These are phyloP conservation scores for Zalophus californianus DNA, from an alignment of 2,797 vertebrate species.

Conservation along the genomic window DNA sequence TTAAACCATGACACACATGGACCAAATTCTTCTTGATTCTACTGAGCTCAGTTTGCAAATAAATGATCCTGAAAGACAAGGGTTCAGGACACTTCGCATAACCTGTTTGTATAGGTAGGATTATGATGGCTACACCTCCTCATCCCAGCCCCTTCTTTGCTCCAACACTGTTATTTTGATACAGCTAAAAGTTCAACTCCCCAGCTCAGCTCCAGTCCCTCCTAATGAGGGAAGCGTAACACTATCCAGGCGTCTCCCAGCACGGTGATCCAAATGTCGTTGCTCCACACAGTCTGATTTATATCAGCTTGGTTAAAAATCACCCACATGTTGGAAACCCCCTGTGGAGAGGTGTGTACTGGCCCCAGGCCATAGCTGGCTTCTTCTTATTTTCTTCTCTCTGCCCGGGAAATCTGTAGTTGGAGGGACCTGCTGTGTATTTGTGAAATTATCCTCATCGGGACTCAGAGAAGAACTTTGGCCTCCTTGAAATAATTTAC, in stretches of 20 bases:
- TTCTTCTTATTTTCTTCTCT: slow-evolving; percentile 71
- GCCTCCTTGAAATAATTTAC: slow-evolving; percentile 80
- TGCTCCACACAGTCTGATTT: slow-evolving; percentile 84
- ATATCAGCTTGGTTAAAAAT: slow-evolving; percentile 86
- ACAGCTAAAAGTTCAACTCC: slow-evolving; percentile 86
- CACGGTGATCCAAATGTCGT: slow-evolving; percentile 79
- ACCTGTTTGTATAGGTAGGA: slow-evolving; percentile 79
- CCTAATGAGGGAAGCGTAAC: slow-evolving; percentile 87
- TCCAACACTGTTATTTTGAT: slow-evolving; percentile 88
- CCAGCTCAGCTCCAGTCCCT: slow-evolving; percentile 81
- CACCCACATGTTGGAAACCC: slow-evolving; percentile 83
- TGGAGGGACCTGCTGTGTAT: slow-evolving; percentile 53
- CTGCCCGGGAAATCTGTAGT: slow-evolving; percentile 46
- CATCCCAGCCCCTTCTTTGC: slow-evolving; percentile 75
- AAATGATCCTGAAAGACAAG: slow-evolving; percentile 81
- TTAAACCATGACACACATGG: slow-evolving; percentile 69
- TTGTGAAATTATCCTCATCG: slow-evolving; percentile 78
- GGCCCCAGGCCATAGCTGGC: slow-evolving; percentile 62
- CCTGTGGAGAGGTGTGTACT: slow-evolving; percentile 76
- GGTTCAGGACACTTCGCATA: slow-evolving; percentile 81
- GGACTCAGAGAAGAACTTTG: slow-evolving; percentile 75
- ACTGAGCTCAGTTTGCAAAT: slow-evolving; percentile 78
- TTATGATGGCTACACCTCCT: slow-evolving; percentile 80
- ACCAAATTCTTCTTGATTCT: slow-evolving; percentile 75
- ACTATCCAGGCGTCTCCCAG: slow-evolving; percentile 85